Evolutionary conservation across 1,140 invertebrate genomes (phyloP).

Genomic region (Neocloeon triangulifer): DNA sequence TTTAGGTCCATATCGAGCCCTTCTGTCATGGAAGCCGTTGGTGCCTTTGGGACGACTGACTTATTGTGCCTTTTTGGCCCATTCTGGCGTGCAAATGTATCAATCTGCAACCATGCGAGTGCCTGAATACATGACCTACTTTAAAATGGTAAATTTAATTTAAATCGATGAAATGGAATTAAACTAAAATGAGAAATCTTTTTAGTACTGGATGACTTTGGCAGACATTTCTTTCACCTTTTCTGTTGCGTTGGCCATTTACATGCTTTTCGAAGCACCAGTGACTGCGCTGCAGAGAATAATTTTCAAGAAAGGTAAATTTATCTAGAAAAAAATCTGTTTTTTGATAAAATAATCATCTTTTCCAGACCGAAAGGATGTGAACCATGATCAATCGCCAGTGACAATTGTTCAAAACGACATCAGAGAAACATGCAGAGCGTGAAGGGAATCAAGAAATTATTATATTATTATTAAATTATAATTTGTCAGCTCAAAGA

Average conservation of each 20-base stretch:
- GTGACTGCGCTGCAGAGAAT: background rate
- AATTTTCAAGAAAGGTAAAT: background rate
- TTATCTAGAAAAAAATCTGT: too few species aligned
- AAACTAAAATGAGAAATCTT: background rate
- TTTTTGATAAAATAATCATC: too few species aligned
- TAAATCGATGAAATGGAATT: background rate
- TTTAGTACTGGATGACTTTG: background rate
- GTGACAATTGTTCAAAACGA: too few species aligned
- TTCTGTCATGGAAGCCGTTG: background rate
- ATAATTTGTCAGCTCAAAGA: too few species aligned
- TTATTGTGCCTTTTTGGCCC: background rate
- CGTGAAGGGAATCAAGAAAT: too few species aligned
- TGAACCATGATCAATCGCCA: too few species aligned
- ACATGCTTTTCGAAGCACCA: conserved; percentile 1
- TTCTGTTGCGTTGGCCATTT: background rate
- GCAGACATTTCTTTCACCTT: conserved; percentile 1
- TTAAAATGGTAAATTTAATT: background rate
- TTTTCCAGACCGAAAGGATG: too few species aligned
- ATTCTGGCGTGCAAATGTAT: background rate
- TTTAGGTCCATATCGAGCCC: background rate
- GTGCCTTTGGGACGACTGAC: background rate
- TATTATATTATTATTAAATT: too few species aligned
- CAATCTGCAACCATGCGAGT: background rate
- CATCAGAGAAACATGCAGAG: too few species aligned
- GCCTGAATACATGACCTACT: background rate